These are phyloP conservation scores for Epistrophella euchroma DNA, from an alignment of 2,888 invertebrate genomes.

Conservation along the genomic window DNA sequence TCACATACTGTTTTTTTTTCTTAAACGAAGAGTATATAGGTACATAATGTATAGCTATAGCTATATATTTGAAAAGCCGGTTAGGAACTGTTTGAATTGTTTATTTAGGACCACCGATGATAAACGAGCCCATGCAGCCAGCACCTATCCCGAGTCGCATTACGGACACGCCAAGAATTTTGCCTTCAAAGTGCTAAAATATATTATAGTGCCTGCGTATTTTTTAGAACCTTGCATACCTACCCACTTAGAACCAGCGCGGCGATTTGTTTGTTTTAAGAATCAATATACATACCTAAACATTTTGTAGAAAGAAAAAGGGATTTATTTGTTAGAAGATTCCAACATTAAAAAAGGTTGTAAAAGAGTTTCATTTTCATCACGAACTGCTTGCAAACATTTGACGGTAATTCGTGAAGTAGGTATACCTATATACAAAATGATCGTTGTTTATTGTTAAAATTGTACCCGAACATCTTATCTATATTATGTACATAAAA, in stretches of 20 bases:
- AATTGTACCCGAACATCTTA: background rate
- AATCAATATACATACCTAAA: background rate
- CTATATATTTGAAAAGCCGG: background rate
- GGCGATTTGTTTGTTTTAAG: constrained; percentile 5
- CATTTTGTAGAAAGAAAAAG: constrained; percentile 5
- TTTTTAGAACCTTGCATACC: background rate
- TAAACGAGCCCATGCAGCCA: constrained; percentile 17
- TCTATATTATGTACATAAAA: too few species aligned
- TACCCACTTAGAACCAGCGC: background rate
- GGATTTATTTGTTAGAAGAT: background rate
- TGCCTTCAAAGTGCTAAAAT: constrained; percentile 37
- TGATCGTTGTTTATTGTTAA: background rate
- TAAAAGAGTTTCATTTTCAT: background rate
- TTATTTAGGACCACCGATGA: constrained; percentile 36
- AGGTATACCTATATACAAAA: too few species aligned
- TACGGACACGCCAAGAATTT: constrained; percentile 24
- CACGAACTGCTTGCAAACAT: constrained; percentile 10
- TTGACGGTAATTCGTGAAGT: background rate
- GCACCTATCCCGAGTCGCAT: background rate
- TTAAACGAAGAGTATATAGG: background rate
- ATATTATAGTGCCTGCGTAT: background rate
- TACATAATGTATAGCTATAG: background rate
- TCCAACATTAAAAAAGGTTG: background rate
- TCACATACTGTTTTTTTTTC: too few species aligned
- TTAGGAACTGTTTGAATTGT: constrained; percentile 24